These are phyloP conservation scores for Monochamus saltuarius DNA, from an alignment of 1,140 invertebrate species.

Conservation along the genomic window DNA sequence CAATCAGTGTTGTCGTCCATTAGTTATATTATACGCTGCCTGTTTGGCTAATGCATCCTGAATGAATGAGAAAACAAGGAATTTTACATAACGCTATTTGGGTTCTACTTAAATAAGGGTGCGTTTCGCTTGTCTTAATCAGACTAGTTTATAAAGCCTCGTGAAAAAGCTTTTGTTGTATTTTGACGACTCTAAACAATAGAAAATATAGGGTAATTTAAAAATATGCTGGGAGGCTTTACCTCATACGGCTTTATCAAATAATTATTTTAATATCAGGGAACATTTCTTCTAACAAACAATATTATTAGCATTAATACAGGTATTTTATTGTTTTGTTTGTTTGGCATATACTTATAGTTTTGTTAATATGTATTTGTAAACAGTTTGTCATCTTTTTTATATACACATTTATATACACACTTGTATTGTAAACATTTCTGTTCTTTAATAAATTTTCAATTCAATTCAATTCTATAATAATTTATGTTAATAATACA, in stretches of 20 bases:
- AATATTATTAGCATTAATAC: too few relatives aligned
- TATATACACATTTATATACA: too few relatives aligned
- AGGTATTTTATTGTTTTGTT: too few relatives aligned
- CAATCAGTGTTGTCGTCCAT: slow-evolving; percentile 47
- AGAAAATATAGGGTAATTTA: slow-evolving; percentile 42
- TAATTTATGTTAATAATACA: too few relatives aligned
- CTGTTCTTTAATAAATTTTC: too few relatives aligned
- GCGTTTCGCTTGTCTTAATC: slow-evolving; percentile 46
- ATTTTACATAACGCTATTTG: slow-evolving; percentile 41
- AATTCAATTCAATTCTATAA: too few relatives aligned
- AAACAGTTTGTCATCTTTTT: too few relatives aligned
- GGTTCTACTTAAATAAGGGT: slow-evolving; percentile 23
- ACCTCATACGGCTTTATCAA: slow-evolving; percentile 7
- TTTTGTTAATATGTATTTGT: too few relatives aligned
- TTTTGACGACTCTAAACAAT: slow-evolving; percentile 48
- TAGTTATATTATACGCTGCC: slow-evolving; percentile 45
- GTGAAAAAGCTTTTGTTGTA: slow-evolving; percentile 45
- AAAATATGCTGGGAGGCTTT: slow-evolving; percentile 29
- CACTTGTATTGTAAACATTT: too few relatives aligned
- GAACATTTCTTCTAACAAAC: too few relatives aligned
- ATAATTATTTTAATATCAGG: slow-evolving; percentile 8
- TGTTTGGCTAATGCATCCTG: slow-evolving; percentile 41
- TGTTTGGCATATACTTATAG: too few relatives aligned
- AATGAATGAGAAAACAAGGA: slow-evolving; percentile 42
- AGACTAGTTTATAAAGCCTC: slow-evolving; percentile 48